Evolutionary conservation across 1,140 invertebrate genomes (phyloP).

Genomic region (Drosophila yakuba): DNA sequence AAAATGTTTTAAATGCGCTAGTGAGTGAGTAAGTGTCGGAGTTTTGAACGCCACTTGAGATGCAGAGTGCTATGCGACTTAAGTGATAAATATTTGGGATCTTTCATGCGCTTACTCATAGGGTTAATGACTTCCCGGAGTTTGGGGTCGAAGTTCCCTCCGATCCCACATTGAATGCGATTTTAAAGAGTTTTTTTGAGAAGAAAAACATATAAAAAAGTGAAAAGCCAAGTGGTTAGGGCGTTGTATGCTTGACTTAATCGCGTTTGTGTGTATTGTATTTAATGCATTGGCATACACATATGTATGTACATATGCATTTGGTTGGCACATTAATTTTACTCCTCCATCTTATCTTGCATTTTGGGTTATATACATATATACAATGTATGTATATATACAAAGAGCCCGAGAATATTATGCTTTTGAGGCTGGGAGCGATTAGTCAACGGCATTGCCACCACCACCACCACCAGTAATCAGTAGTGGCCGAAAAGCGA

Average conservation of each 20-base stretch:
- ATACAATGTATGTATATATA: too few relatives aligned
- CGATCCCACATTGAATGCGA: constrained; percentile 22
- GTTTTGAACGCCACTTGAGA: background rate
- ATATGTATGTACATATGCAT: constrained; percentile 3
- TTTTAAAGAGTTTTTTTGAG: constrained; percentile 30
- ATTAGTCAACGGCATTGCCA: constrained; percentile 23
- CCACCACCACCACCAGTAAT: background rate
- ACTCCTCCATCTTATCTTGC: constrained; percentile 16
- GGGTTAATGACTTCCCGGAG: constrained; percentile 26
- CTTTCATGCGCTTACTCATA: constrained; percentile 13
- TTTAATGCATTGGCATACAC: constrained; percentile 28
- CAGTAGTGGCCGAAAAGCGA: background rate
- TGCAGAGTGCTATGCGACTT: background rate
- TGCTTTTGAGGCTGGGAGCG: constrained; percentile 1
- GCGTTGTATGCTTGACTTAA: constrained; percentile 21
- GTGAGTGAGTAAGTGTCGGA: background rate
- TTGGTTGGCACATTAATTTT: constrained; percentile 28
- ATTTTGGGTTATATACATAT: constrained; percentile 6
- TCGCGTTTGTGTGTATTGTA: constrained; percentile 12
- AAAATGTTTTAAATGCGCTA: background rate
- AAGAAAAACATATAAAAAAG: background rate
- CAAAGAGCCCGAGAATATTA: background rate
- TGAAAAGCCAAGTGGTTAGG: constrained; percentile 8
- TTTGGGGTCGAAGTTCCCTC: constrained; percentile 15
- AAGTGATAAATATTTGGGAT: background rate